Evolutionary conservation across 23 tunicate genomes (phyloP).

Genomic region (Oikopleura dioica): DNA sequence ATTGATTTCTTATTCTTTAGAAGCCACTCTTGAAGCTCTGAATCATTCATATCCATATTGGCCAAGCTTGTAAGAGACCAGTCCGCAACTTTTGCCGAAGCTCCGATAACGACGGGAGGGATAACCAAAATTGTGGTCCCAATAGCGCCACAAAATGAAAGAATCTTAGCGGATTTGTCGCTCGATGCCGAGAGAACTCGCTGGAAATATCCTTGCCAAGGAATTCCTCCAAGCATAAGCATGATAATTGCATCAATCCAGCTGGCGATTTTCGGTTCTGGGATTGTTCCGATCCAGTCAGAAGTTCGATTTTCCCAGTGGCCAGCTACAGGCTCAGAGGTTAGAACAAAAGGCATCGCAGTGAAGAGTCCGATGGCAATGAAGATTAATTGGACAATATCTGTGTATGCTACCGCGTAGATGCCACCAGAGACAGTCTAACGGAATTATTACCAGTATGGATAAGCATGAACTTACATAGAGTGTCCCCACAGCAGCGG

Average conservation of each 20-base stretch:
- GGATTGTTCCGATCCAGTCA: no score
- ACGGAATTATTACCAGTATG: no score
- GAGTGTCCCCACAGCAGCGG: not conserved
- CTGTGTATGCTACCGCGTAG: conserved; percentile 5
- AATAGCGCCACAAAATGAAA: conserved; percentile 42
- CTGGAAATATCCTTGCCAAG: conserved; percentile 92
- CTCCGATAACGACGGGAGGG: conserved; percentile 67
- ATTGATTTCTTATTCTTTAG: not conserved
- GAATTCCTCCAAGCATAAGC: conserved; percentile 62
- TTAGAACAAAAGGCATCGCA: conserved; percentile 2
- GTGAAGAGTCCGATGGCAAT: not conserved
- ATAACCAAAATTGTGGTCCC: conserved; percentile 41
- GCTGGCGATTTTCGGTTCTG: not conserved
- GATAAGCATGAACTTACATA: no score
- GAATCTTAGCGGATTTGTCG: conserved; percentile 28
- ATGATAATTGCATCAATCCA: conserved; percentile 9
- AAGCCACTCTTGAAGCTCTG: not conserved
- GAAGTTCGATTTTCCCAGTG: no score
- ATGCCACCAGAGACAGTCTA: not conserved
- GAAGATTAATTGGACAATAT: not conserved
- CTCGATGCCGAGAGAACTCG: conserved; percentile 54
- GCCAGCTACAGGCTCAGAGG: not conserved
- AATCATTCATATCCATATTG: not conserved
- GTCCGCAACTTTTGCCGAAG: conserved; percentile 21
- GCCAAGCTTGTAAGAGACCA: not conserved